A percentile compares a stretch with the other conserved stretches of the same genome.
These are phyloP conservation scores for Cyphomyrus plagiostoma DNA, from an alignment of 2,113 vertebrate genomes.

Conservation along the genomic window DNA sequence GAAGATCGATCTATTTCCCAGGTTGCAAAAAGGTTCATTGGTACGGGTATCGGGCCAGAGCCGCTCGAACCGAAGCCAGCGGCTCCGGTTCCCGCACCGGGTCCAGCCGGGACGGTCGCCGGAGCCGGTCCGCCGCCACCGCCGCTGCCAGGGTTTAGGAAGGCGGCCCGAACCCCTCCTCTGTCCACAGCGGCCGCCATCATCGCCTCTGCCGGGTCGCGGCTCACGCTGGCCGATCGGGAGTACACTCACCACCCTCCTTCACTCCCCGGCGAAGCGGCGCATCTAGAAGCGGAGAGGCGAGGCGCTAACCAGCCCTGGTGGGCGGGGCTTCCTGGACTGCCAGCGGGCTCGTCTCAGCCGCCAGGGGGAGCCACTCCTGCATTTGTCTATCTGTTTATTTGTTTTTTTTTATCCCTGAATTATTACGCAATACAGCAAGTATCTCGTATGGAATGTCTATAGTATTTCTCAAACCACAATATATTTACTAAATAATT, in stretches of 20 bases:
- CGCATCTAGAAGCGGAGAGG: conserved; percentile 16
- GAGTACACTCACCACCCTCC: background rate
- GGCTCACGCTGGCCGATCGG: conserved; percentile 54
- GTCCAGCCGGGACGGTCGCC: conserved; percentile 44
- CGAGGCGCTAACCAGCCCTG: background rate
- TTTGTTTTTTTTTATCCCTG: background rate
- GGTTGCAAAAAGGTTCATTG: conserved; percentile 73
- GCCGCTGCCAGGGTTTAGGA: conserved; percentile 61
- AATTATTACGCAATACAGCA: background rate
- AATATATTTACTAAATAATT: background rate
- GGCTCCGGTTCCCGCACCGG: conserved; percentile 44
- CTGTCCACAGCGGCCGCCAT: conserved; percentile 68
- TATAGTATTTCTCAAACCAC: background rate
- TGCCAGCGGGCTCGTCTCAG: background rate
- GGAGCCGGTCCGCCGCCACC: conserved; percentile 46
- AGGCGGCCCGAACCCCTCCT: conserved; percentile 65
- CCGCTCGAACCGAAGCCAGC: conserved; percentile 43
- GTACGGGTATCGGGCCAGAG: conserved; percentile 55
- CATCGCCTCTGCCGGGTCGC: conserved; percentile 60
- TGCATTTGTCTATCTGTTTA: background rate
- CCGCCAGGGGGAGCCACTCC: background rate
- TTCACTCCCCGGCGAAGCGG: conserved; percentile 14
- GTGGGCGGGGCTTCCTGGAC: conserved; percentile 23
- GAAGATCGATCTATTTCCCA: conserved; percentile 72
- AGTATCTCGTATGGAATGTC: background rate